Conservation (phyloP, 1,140 invertebrate species). For the Drosophila subobscura region DNA sequence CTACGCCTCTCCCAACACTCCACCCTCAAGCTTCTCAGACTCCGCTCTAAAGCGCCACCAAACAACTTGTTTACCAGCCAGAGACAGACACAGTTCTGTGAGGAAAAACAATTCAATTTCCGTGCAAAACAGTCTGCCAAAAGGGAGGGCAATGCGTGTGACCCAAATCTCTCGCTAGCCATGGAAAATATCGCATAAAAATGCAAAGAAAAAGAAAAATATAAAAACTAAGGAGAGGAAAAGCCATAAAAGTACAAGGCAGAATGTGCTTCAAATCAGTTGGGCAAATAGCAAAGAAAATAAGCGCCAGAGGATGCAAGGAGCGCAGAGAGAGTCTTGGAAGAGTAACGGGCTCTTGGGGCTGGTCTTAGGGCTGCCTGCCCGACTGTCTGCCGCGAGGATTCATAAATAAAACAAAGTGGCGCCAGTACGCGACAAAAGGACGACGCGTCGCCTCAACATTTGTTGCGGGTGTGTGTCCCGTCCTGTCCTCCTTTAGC, state of each 20-base stretch:
- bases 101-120: conserved; percentile 77
- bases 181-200: conserved; percentile 74
- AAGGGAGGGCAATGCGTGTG: conserved; percentile 51
- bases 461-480: conserved; percentile 30
- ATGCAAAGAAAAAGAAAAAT: conserved; percentile 46
- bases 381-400: conserved; percentile 44
- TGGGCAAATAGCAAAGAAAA: conserved; percentile 65
- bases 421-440: conserved; percentile 68
- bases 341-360: neutral
- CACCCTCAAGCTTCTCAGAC: neutral
- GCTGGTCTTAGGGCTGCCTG: conserved; percentile 30
- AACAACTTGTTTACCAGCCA: conserved; percentile 73
- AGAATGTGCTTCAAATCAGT: conserved; percentile 60
- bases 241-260: conserved; percentile 55
- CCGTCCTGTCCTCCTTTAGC: neutral
- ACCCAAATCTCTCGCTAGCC: conserved; percentile 63
- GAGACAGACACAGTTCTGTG: conserved; percentile 52
- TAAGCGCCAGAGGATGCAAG: conserved; percentile 14
- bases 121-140: conserved; percentile 51
- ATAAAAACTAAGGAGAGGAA: conserved; percentile 11
- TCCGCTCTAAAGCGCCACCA: neutral
- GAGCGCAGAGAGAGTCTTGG: conserved; percentile 10
- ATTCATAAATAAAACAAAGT: conserved; percentile 79
- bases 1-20: neutral
- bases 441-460: conserved; percentile 64